Base-by-base conservation (phyloP, 1,140 invertebrate genomes). In the Acromyrmex heyeri region DNA sequence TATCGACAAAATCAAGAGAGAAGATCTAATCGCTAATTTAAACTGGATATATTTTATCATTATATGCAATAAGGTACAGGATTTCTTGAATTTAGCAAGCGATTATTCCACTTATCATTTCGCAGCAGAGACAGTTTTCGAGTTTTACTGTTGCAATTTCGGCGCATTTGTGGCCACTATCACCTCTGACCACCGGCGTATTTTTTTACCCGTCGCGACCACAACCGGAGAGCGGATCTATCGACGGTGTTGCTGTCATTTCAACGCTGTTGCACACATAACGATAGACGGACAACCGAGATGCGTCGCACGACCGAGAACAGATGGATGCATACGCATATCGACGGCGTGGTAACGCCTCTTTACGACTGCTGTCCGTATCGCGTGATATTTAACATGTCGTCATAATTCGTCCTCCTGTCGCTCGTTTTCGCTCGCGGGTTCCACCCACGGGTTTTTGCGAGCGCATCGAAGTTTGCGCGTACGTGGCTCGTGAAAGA, bases 141-240 rank as follows among this genome's bases (percentile, higher is more conserved):
- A 61, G 5, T 81, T 82, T 69, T 85, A 79, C 73, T 30, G 73
- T 73, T 55, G 72, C 85, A 87, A 90, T 90, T 87, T 78, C 59
- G 44, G 64, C 18, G 27, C 44, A 62, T 85, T 73, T 79, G 76
- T 38, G 55, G 77, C 10, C 10, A 24, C 21, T 7, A 18, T 79
- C 90, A 86, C 88, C 86, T 91, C 91, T 67, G 64, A 72, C 69
- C 82, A 72, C 69, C 82, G 87, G 81, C 88, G 83, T 92, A 91
- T 92, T 92, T 92, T 91, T 87, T 91, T 87, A 83, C 78, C 81
- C 65, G 73, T 90, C 89, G 83, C 77, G 85, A 69, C 53, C 79
- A 50, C 79, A 61, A 90, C 79, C 87, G 67, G 30, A 21, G 53
- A 87, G 30, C 87, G 64, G 67, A 87, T 81, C 90, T 87, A 76